Base-by-base conservation (phyloP, 1,140 invertebrate species). In the Rhynchophorus ferrugineus region DNA sequence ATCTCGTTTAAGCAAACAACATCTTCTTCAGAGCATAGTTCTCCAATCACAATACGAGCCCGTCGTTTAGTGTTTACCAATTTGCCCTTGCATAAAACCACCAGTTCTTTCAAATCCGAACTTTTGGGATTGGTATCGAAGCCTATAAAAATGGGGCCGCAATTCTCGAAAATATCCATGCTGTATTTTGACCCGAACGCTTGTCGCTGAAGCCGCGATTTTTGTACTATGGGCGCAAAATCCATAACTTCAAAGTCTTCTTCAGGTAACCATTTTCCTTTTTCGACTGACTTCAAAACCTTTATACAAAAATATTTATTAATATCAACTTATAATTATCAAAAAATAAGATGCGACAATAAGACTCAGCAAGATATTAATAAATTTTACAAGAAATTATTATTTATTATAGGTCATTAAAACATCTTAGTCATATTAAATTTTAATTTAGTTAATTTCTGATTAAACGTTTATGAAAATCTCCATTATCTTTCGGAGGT, bases 211-310 rank as follows among this genome's bases (percentile, higher is more conserved):
- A 69, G 49, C 14, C 75, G 69, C 50, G 67, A 72, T 61, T 72
- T 68, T 73, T 71, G 69, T n/a, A 78, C 70, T 33, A 70, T 70
- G 11, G 68, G 61, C 3, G 75, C 75, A 62, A 77, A 77, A 9
- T 70, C 61, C 2, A 52, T 69, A 18, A 75, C 43, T 49, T 78
- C 75, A 64, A 71, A 79, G 16, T 65, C 59, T 53, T 77, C 73
- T 62, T 78, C 77, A 3, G 66, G 47, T 17, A 78, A 22, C 76
- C 76, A 80, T 55, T 70, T 67, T 3, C 67, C 70, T 5, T 58
- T 61, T 43, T 72, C 61, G 13, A 75, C 19, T 1, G 75, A 78
- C 21, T 70, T 64, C 37, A 67, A 52, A 1, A 77, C 36, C 72
- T 73, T 48, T 46, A 61, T 59, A 58, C 46, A 61, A 61, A 60